phyloP scores from a whole-genome alignment of 2,797 vertebrate genomes.

The Hypotaenidia okinawae region DNA sequence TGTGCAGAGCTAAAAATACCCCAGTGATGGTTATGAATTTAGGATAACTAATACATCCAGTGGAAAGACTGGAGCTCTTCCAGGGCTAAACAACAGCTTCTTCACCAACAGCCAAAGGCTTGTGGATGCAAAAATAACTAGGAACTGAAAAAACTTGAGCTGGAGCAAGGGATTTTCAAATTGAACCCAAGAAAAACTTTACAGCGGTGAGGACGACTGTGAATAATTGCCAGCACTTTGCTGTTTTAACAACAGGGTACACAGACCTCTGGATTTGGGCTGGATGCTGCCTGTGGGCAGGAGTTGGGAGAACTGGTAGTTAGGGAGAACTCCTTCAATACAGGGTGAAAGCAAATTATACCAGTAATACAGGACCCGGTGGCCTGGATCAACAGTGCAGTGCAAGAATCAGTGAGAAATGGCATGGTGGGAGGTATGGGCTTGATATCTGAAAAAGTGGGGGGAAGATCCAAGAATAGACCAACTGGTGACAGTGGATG shows the following conservation, averaged over 20 bases:
- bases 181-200: constrained; percentile 23
- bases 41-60: constrained; percentile 56
- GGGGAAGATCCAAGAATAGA: neutral
- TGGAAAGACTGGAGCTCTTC: neutral
- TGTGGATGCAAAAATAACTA: constrained; percentile 59
- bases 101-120: constrained; percentile 56
- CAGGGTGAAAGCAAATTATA: neutral
- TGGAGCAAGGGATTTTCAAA: constrained; percentile 12
- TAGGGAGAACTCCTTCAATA: neutral
- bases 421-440: neutral
- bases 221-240: neutral
- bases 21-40: constrained; percentile 7
- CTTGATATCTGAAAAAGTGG: neutral
- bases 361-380: neutral
- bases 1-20: constrained; percentile 53
- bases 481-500: rapidly evolving
- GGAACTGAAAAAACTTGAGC: constrained; percentile 24
- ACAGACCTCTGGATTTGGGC: neutral
- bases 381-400: neutral
- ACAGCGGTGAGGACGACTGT: neutral
- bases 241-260: constrained; percentile 47
- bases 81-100: constrained; percentile 59
- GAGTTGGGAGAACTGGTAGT: neutral
- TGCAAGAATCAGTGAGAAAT: neutral
- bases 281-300: neutral